Conservation (phyloP, 2,113 vertebrate species). For the Psammodynastes pulverulentus region DNA sequence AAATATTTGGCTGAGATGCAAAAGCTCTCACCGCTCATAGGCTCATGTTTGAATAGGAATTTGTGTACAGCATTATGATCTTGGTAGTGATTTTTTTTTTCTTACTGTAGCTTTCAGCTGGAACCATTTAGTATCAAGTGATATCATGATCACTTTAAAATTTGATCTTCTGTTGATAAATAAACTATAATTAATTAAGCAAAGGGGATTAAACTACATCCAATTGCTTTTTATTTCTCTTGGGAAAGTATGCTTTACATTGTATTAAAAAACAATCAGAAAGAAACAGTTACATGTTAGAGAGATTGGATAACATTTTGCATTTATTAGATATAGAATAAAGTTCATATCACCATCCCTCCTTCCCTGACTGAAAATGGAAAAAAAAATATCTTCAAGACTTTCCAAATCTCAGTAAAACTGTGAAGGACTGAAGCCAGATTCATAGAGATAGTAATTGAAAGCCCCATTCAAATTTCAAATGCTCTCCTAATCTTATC, state of each 20-base stretch:
- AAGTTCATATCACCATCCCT: not conserved
- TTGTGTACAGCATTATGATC: not conserved
- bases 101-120: not conserved
- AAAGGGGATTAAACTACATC: not conserved
- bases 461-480: not conserved
- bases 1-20: not conserved
- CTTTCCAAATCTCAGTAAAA: not conserved
- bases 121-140: not conserved
- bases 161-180: not conserved
- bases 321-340: not conserved
- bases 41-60: not conserved
- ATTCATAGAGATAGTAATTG: not conserved
- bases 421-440: not conserved
- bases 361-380: not conserved
- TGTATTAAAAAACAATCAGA: not conserved
- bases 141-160: not conserved
- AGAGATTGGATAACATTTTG: not conserved
- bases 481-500: not conserved
- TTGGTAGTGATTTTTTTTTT: not conserved
- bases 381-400: too few species aligned
- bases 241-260: not conserved
- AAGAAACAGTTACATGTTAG: not conserved
- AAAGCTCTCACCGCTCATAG: not conserved
- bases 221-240: not conserved
- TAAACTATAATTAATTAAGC: not conserved